Conservation (phyloP, 2,888 invertebrate species). For the Ceriagrion tenellum region DNA sequence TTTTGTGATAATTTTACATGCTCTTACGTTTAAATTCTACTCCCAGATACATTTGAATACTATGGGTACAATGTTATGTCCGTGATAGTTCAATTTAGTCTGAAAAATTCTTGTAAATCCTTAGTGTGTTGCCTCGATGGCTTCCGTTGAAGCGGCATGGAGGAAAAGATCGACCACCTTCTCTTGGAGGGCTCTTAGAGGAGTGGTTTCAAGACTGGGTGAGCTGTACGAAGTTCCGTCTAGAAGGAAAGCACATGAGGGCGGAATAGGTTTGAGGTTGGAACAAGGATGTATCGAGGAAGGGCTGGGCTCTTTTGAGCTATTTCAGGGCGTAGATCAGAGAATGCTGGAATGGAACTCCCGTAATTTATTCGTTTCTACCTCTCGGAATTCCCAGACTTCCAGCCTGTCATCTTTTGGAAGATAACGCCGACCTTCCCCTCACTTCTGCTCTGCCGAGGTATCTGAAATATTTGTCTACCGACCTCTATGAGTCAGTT, state of each 20-base stretch:
- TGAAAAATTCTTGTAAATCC: too few relatives aligned
- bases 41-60: too few relatives aligned
- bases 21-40: too few relatives aligned
- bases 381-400: background rate
- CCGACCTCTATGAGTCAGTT: background rate
- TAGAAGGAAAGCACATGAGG: background rate
- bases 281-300: background rate
- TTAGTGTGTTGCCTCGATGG: too few relatives aligned
- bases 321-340: background rate
- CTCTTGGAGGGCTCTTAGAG: background rate
- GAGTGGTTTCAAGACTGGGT: background rate
- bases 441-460: background rate
- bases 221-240: background rate
- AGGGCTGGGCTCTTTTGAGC: background rate
- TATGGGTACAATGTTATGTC: too few relatives aligned
- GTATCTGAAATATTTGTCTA: background rate
- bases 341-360: background rate
- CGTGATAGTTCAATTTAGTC: too few relatives aligned
- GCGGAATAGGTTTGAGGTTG: background rate
- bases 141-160: too few relatives aligned
- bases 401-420: background rate
- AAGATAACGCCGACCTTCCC: background rate
- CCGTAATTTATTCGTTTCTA: background rate
- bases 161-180: too few relatives aligned
- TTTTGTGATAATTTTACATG: too few relatives aligned